These are phyloP conservation scores for Beroe ovata DNA, from an alignment of 37 sponge, comb jelly and placozoan genomes.

Conservation along the genomic window DNA sequence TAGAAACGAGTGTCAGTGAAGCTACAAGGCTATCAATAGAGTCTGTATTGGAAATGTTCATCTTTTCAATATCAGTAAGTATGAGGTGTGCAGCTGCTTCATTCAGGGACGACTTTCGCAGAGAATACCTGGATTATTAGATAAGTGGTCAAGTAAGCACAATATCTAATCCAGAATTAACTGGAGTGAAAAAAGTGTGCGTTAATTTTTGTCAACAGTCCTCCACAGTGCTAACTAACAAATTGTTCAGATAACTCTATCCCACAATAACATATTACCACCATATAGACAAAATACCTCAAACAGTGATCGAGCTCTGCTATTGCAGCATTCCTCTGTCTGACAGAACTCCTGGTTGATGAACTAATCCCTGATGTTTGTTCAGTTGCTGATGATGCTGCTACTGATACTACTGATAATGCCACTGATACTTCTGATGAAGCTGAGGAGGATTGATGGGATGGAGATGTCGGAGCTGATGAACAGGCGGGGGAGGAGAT, in stretches of 20 bases:
- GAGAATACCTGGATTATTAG: constrained; percentile 15
- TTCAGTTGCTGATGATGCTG: not conserved
- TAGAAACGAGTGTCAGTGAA: not conserved
- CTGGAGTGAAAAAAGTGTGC: too few relatives aligned
- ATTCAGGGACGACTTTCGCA: constrained; percentile 14
- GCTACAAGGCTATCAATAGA: not conserved
- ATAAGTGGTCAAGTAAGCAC: too few relatives aligned
- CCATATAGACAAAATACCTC: too few relatives aligned
- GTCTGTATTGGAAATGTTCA: not conserved
- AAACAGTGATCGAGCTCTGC: not conserved
- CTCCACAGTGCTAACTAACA: too few relatives aligned
- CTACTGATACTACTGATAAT: not conserved
- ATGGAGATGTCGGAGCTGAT: too few relatives aligned
- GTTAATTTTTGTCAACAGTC: too few relatives aligned
- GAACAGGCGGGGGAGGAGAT: not conserved
- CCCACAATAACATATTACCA: too few relatives aligned
- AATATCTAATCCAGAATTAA: too few relatives aligned
- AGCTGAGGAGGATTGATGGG: too few relatives aligned
- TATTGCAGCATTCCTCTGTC: not conserved
- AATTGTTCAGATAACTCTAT: too few relatives aligned
- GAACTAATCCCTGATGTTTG: too few relatives aligned
- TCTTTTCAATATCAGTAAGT: not conserved
- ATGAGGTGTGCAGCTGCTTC: constrained; percentile 6
- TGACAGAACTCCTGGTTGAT: not conserved
- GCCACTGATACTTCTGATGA: too few relatives aligned